Base-by-base conservation (phyloP, 2,113 vertebrate genomes). In the Daboia siamensis region DNA sequence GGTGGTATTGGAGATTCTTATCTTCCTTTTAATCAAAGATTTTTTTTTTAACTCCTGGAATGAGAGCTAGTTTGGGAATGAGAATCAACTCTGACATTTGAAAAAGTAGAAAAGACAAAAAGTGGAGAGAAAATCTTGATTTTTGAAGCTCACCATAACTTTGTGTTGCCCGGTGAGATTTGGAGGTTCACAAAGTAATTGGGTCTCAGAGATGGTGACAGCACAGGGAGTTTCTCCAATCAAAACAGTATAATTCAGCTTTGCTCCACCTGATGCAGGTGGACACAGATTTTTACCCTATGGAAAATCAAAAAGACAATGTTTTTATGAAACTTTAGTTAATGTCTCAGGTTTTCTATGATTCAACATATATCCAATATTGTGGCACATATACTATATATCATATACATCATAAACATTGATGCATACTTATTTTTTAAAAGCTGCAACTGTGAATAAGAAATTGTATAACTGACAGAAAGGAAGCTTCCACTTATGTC, bases 221-320 rank as follows among this genome's bases (percentile, higher is more conserved):
- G 99, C 97, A 9, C 99, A 99, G 5, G 98, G 98, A 0, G 98
- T 99, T 88, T 99, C 99, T 56, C 99, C 99, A 0, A 99, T 98
- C 96, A 99, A 97, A 93, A 99, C 99, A 0, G 99, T 99, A 98
- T 99, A 99, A 98, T 99, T 99, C 89, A 99, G 98, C 96, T 99
- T 99, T 64, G 98, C 98, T 88, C 99, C 99, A 93, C 99, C 99
- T 0, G 99, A 96, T 11, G 98, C 98, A 0, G 98, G 98, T 1
- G 99, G 99, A 92, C 99, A 98, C 97, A 99, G 98, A 97, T 99
- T 99, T 96, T 98, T 99, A 93, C 99, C 99, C 99, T 99, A 96
- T 94, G 92, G 51, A 96, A 96, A 89, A 97, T 15, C 91, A 80
- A 91, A 90, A 26, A 93, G 56, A 94, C 91, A 86, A 90, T 55